Percentiles rank a stretch among this genome's conserved stretches.
Evolutionary conservation across 2,888 invertebrate species (phyloP).

Genomic region (Clitarchus hookeri): DNA sequence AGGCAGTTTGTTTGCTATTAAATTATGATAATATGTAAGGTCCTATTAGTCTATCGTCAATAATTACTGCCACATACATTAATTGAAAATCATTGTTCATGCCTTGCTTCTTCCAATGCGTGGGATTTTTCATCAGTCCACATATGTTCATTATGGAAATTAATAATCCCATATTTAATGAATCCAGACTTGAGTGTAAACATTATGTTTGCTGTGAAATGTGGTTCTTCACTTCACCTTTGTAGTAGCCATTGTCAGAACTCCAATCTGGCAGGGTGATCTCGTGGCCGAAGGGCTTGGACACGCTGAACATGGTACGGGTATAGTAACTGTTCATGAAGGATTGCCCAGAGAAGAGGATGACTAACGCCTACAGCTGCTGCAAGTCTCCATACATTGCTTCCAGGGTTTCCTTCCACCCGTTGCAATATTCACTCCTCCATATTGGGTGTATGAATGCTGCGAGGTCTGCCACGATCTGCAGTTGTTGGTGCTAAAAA

Average conservation of each 20-base stretch:
- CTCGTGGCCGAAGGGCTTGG: not conserved
- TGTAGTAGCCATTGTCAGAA: not conserved
- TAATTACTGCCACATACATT: not conserved
- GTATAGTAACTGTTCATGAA: constrained; percentile 3
- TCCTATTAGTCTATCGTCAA: not conserved
- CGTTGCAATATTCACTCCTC: not conserved
- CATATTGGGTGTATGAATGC: no score
- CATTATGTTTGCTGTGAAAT: not conserved
- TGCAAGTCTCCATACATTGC: not conserved
- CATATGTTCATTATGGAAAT: not conserved
- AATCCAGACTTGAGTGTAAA: not conserved
- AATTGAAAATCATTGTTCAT: not conserved
- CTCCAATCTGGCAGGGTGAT: not conserved
- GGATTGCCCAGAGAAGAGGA: not conserved
- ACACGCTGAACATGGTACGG: not conserved
- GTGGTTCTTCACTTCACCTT: not conserved
- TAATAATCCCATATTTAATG: not conserved
- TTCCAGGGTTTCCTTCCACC: not conserved
- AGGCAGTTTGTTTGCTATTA: not conserved
- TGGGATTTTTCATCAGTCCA: not conserved
- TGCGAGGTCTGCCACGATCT: not conserved
- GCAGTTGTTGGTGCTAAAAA: not conserved
- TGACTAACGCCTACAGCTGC: not conserved
- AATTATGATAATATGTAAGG: not conserved
- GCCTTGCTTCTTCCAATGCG: not conserved